Conservation (phyloP, 2,797 vertebrate species). For the Chiroxiphia lanceolata region DNA sequence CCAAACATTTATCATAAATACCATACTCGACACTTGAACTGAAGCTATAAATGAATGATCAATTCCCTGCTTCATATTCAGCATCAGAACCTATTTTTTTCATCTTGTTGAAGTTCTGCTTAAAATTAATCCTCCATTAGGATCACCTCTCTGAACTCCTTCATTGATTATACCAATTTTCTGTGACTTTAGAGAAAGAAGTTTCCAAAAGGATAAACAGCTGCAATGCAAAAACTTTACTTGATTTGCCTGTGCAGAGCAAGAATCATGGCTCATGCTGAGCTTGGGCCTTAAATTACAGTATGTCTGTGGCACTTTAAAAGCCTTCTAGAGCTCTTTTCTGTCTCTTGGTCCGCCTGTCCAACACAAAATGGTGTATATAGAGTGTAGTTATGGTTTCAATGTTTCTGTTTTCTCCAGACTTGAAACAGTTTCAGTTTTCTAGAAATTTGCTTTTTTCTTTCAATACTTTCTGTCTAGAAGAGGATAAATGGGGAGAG, state of each 20-base stretch:
- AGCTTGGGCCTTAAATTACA: not conserved
- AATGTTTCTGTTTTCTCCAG: not conserved
- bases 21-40: not conserved
- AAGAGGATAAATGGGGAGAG: not conserved
- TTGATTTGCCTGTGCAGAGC: not conserved
- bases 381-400: not conserved
- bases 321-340: not conserved
- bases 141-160: not conserved
- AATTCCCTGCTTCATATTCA: not conserved
- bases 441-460: not conserved
- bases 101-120: not conserved
- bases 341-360: not conserved
- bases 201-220: not conserved
- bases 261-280: not conserved
- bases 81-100: not conserved
- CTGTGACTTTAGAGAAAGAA: not conserved
- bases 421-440: not conserved
- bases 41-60: not conserved
- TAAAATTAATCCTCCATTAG: not conserved
- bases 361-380: not conserved
- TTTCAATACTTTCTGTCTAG: not conserved
- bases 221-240: not conserved
- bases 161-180: not conserved
- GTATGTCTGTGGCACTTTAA: not conserved
- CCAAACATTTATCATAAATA: not conserved